phyloP scores from a whole-genome alignment of 2,113 vertebrate genomes.

The Nycticorax nycticorax region DNA sequence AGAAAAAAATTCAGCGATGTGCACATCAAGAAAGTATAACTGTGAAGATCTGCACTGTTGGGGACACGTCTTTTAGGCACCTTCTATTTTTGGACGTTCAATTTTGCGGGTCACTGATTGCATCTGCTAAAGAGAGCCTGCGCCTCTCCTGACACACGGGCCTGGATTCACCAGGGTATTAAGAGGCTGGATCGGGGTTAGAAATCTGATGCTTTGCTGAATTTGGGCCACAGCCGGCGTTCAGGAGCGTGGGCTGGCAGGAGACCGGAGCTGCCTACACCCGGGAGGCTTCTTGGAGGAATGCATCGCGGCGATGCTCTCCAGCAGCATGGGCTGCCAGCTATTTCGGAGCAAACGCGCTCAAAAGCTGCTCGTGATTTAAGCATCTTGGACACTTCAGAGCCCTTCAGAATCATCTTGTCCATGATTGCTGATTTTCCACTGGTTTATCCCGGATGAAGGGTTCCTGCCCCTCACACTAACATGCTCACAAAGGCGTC shows the following conservation, averaged over 20 bases:
- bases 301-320: accelerated
- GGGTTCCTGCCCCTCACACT: not conserved
- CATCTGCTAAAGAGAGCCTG: not conserved
- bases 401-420: not conserved
- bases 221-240: not conserved
- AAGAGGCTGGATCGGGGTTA: not conserved
- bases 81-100: not conserved
- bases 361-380: not conserved
- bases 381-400: not conserved
- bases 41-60: not conserved
- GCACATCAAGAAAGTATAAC: not conserved
- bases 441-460: not conserved
- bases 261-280: not conserved
- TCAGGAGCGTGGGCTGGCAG: not conserved
- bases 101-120: not conserved
- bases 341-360: not conserved
- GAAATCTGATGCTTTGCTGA: not conserved
- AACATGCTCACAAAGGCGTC: not conserved
- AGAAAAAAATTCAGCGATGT: not conserved
- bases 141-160: not conserved
- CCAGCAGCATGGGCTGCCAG: not conserved
- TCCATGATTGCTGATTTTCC: not conserved
- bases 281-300: not conserved
- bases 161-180: not conserved
- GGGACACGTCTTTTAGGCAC: not conserved